Evolutionary conservation across 2,888 invertebrate genomes (phyloP).

Genomic region (Keiferia lycopersicella): DNA sequence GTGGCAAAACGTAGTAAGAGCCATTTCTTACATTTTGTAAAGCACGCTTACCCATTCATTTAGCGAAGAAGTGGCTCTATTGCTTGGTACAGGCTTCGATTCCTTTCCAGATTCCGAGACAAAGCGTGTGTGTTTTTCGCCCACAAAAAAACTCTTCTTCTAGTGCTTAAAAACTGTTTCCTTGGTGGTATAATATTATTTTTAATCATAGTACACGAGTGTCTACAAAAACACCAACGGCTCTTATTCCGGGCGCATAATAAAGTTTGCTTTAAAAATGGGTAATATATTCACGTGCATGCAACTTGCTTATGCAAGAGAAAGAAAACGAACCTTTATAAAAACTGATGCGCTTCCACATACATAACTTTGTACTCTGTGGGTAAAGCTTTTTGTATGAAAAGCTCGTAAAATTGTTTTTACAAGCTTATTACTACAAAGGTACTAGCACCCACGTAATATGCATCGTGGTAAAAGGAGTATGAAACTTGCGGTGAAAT

Average conservation of each 20-base stretch:
- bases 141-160: no score
- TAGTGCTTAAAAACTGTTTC: no score
- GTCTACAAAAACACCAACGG: neutral
- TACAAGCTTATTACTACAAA: neutral
- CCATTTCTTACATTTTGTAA: no score
- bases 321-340: conserved; percentile 4
- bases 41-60: no score
- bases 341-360: neutral
- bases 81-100: no score
- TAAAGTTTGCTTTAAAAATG: conserved; percentile 1
- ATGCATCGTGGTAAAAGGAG: neutral
- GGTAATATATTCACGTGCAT: conserved; percentile 9
- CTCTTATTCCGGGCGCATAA: conserved; percentile 1
- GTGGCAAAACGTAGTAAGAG: no score
- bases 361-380: neutral
- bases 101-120: no score
- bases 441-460: neutral
- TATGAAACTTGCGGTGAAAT: neutral
- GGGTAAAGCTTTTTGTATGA: neutral
- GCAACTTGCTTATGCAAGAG: conserved; percentile 6
- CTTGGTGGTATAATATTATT: neutral
- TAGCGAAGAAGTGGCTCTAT: no score
- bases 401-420: conserved; percentile 1
- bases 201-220: neutral
- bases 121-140: no score